Base-by-base conservation (phyloP, 1,140 invertebrate genomes). In the Macrotrachela quadricornifera region DNA sequence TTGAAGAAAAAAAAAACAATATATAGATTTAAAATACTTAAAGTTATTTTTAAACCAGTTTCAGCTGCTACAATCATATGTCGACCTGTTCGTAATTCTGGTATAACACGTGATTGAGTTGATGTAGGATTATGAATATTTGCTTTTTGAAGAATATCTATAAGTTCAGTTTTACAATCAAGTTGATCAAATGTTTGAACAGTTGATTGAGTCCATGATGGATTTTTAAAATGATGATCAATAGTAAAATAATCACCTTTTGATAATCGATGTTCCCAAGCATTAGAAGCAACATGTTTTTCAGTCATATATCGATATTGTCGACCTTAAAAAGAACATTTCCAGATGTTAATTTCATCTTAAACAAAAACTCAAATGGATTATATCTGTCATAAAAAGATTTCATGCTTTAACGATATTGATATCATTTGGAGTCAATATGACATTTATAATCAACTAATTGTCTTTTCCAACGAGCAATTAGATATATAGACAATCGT, bases 41-140 rank as follows among this genome's bases (percentile, higher is more conserved):
- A 18, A 53, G 37, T 53, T 18, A n/a, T 11, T 47, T 48, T 17
- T 46, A 39, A n/a, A 63, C 63, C 62, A 39, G 86, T 91, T 73
- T 92, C 85, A 10, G 85, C 83, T 8, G 83, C 79, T 51, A 88
- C 71, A 0, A 86, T 60, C 1, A 77, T 74, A 70, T 86, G 82
- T 46, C 71, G 61, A 10, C 77, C 77, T 18, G 66, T 60, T 13
- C 81, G 58, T 40, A 91, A 59, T 46, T 61, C 56, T 15, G 74
- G 73, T 49, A 77, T 74, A 11, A 66, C 65, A 47, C 38, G 2
- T 18, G 44, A 57, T 62, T 65, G 54, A 50, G 60, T 56, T 11
- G 46, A 15, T 11, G 55, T 56, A 16, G 49, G 51, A 14, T 51
- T 42, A 17, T 53, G 11, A 10, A 55, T 37, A 14, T 63, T 53